Evolutionary conservation across 2,797 vertebrate species (phyloP).

Genomic region (Crocodylus rhombifer): DNA sequence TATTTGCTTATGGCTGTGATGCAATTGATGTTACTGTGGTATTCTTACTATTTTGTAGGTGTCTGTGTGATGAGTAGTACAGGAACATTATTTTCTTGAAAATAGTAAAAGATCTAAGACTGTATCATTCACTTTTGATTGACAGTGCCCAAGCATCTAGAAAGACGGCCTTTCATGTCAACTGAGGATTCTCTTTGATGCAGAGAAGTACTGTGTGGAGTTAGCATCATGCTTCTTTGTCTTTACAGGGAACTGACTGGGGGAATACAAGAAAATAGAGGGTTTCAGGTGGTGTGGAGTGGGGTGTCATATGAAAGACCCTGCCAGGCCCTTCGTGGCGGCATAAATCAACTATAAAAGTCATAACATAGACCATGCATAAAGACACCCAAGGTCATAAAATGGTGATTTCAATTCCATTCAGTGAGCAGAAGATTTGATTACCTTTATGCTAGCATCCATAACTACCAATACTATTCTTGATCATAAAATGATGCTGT

Average conservation of each 20-base stretch:
- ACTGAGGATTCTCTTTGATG: not conserved
- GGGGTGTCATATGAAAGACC: accelerated
- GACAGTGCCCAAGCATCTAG: not conserved
- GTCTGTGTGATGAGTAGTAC: not conserved
- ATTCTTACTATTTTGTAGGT: not conserved
- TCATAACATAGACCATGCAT: not conserved
- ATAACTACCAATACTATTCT: not conserved
- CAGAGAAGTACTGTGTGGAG: not conserved
- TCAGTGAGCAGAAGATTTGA: not conserved
- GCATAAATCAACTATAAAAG: not conserved
- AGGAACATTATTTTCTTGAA: not conserved
- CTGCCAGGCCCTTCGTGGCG: not conserved
- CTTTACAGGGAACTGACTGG: not conserved
- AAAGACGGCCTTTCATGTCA: not conserved
- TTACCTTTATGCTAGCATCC: not conserved
- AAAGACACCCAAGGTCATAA: not conserved
- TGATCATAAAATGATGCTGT: accelerated
- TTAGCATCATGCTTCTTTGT: too few species aligned
- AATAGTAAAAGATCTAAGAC: accelerated
- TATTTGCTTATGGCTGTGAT: not conserved
- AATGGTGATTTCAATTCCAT: not conserved
- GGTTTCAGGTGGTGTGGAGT: accelerated
- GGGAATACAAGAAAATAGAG: accelerated
- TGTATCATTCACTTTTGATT: not conserved
- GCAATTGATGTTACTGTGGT: not conserved